Evolutionary conservation across 2,113 vertebrate genomes (phyloP), one percentile per base, ranked within the genome.

Genomic region (Pangasianodon hypophthalmus): DNA sequence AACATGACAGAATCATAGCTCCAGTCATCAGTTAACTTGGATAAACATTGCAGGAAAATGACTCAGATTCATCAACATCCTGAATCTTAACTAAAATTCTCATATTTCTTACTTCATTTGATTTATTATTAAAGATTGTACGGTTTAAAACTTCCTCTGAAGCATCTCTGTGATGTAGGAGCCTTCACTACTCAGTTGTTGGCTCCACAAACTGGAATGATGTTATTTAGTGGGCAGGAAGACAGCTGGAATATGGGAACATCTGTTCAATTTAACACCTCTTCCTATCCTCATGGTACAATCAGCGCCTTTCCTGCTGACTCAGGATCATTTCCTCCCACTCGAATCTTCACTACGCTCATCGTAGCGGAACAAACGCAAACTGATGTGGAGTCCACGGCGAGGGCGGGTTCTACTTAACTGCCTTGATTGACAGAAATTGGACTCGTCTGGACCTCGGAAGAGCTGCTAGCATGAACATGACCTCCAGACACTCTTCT

Each of bases 191-290:
- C 87, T 75, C 24, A 2, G 26, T 37, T n/a, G 48, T 69, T 73
- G 50, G 52, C 50, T 48, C 52, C 37, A 16, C 26, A 58, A 50
- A 58, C 44, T 41, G 19, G 32, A 56, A 50, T 32, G 7, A 37
- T 80, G 83, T 62, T 86, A 62, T 89, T 80, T 67, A n/a, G 19
- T 80, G 16, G 52, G 54, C 8, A 32, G 29, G 81, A 48, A 48
- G 56, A 50, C 56, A 67, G 37, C 58, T 86, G 88, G 75, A 81
- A 41, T 81, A 85, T 56, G 73, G 58, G 44, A 86, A 80, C 75
- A 86, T 86, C 84, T 90, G 73, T 86, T 86, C 46, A 37, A 41
- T n/a, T 79, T 73, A 89, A 81, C 56, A 86, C 84, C 58, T 56
- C 73, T 67, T 84, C n/a, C 73, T 24, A 56, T 80, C 44, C 56